phyloP scores from a whole-genome alignment of 2,113 vertebrate genomes.

The Zosterops lateralis region DNA sequence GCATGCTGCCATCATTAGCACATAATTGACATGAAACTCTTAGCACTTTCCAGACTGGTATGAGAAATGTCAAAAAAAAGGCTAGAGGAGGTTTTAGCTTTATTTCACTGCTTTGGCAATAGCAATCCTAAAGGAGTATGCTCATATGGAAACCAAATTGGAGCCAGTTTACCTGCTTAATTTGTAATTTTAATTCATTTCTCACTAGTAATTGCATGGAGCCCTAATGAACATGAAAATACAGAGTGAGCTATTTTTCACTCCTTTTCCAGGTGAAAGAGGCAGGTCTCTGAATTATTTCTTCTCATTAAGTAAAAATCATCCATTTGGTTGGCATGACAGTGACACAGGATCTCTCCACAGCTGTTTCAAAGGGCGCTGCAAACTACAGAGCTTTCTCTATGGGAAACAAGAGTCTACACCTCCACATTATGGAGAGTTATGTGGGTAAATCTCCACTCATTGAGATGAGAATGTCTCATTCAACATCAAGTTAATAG shows the following conservation, averaged over 20 bases:
- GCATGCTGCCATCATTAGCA: not conserved
- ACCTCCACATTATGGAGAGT: not conserved
- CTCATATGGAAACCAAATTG: not conserved
- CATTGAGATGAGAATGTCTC: not conserved
- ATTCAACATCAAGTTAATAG: slow-evolving; percentile 37
- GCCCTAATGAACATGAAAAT: slow-evolving; percentile 23
- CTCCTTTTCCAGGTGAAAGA: slow-evolving; percentile 40
- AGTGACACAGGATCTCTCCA: slow-evolving; percentile 51
- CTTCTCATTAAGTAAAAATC: slow-evolving; percentile 61
- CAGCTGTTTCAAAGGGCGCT: slow-evolving; percentile 46
- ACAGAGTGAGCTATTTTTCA: slow-evolving; percentile 35
- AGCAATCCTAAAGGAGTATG: not conserved
- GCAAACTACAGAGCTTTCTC: slow-evolving; percentile 31
- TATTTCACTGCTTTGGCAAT: not conserved
- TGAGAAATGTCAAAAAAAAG: not conserved
- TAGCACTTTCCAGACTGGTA: not conserved
- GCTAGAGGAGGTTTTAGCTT: not conserved
- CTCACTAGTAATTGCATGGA: slow-evolving; percentile 37
- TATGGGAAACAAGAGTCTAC: not conserved
- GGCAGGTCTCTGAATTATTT: slow-evolving; percentile 59
- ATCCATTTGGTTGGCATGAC: slow-evolving; percentile 46
- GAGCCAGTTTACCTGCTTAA: slow-evolving; percentile 1
- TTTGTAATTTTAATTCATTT: slow-evolving; percentile 33
- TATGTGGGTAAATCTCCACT: not conserved
- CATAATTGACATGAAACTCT: not conserved